Evolutionary conservation across 2,113 vertebrate genomes (phyloP).

Genomic region (Malurus melanocephalus): DNA sequence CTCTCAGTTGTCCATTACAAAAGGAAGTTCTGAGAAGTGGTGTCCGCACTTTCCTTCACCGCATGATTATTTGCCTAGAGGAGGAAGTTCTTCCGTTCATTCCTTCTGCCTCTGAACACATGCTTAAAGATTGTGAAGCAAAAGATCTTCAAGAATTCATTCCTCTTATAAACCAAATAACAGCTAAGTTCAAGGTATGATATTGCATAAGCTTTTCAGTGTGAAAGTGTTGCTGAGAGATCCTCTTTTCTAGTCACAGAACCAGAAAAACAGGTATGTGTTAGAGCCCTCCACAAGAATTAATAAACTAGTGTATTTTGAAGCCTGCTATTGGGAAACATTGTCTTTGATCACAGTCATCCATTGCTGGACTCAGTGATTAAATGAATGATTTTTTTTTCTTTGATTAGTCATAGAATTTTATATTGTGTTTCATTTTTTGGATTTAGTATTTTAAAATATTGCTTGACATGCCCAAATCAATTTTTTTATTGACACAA

Average conservation of each 20-base stretch:
- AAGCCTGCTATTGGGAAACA: neutral
- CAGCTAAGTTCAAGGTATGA: conserved; percentile 93
- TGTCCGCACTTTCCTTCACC: conserved; percentile 94
- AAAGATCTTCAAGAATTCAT: conserved; percentile 98
- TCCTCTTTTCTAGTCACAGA: neutral
- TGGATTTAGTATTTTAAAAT: neutral
- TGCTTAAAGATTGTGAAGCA: conserved; percentile 97
- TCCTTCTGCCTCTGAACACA: conserved; percentile 92
- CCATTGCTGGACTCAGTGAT: neutral
- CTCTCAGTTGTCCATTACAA: conserved; percentile 92
- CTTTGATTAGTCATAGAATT: neutral
- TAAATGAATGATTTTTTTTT: neutral
- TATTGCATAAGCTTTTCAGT: neutral
- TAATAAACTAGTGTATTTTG: neutral
- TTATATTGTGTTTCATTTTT: neutral
- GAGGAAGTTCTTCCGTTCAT: conserved; percentile 96
- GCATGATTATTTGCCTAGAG: conserved; percentile 98
- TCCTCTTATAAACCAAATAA: conserved; percentile 97
- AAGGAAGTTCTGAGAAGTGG: conserved; percentile 87
- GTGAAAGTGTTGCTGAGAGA: neutral
- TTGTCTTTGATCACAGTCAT: neutral
- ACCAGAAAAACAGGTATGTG: neutral
- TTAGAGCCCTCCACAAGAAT: neutral
- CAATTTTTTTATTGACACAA: neutral
- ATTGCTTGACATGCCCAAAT: neutral